Evolutionary conservation across 2,888 invertebrate species (phyloP).

Genomic region (Leucophora obtusa): DNA sequence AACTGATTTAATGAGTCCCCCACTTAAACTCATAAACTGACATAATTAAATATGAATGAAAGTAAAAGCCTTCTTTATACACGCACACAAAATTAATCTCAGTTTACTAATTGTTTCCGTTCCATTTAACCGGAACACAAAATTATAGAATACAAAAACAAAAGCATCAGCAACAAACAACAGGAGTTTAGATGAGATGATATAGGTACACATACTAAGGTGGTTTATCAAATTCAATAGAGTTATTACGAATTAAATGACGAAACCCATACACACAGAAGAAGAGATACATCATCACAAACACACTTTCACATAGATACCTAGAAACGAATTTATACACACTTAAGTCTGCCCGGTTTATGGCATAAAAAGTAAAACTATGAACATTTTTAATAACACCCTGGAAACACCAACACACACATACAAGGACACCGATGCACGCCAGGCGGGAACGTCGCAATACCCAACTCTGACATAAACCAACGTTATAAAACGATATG

Average conservation of each 20-base stretch:
- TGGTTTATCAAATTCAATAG: slow-evolving; percentile 35
- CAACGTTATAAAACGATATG: neutral
- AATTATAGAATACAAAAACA: slow-evolving; percentile 24
- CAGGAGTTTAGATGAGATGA: slow-evolving; percentile 25
- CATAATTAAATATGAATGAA: slow-evolving; percentile 33
- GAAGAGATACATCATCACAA: neutral
- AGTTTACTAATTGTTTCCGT: slow-evolving; percentile 77
- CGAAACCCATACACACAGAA: neutral
- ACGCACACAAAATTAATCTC: slow-evolving; percentile 62
- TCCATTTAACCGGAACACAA: slow-evolving; percentile 59
- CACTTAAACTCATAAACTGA: slow-evolving; percentile 15
- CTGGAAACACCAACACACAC: neutral
- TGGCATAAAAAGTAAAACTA: slow-evolving; percentile 25
- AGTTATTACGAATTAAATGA: slow-evolving; percentile 30
- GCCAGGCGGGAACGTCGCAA: neutral
- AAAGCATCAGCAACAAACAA: slow-evolving; percentile 6
- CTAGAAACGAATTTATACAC: neutral
- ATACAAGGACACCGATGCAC: neutral
- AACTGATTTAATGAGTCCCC: neutral
- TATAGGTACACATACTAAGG: slow-evolving; percentile 13
- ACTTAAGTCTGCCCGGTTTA: slow-evolving; percentile 24
- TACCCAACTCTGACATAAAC: neutral
- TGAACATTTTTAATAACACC: slow-evolving; percentile 20
- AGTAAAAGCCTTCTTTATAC: slow-evolving; percentile 21
- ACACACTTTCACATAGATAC: neutral